Percentiles rank a stretch among this genome's conserved stretches.
These are phyloP conservation scores for Macropodus opercularis DNA, from an alignment of 2,797 vertebrate genomes.

Conservation along the genomic window DNA sequence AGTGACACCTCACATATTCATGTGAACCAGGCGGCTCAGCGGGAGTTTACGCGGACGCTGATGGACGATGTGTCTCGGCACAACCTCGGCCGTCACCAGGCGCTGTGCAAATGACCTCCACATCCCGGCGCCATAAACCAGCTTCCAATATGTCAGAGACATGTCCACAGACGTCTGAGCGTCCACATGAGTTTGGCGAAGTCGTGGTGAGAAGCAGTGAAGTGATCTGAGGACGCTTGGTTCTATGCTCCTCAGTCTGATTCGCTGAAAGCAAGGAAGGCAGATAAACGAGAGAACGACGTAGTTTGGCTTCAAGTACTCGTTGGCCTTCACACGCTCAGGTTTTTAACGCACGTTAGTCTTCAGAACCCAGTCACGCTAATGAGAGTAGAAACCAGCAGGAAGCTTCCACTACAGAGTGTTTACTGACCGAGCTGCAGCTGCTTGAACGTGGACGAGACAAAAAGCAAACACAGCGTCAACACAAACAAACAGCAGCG, in stretches of 20 bases:
- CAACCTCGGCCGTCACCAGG: conserved; percentile 28
- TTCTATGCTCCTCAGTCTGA: too few relatives aligned
- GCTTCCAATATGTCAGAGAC: conserved; percentile 21
- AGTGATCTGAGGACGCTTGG: conserved; percentile 3
- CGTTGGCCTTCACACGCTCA: too few relatives aligned
- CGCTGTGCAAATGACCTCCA: conserved; percentile 47
- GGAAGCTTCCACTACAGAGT: too few relatives aligned
- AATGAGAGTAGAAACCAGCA: too few relatives aligned
- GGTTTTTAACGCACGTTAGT: too few relatives aligned
- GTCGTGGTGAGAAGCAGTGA: conserved; percentile 4
- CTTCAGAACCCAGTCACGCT: too few relatives aligned
- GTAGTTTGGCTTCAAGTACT: too few relatives aligned
- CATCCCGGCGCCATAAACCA: conserved; percentile 9
- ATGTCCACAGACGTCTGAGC: conserved; percentile 28
- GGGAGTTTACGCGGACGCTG: conserved; percentile 7
- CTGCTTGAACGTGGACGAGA: conserved; percentile 44
- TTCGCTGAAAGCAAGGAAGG: too few relatives aligned
- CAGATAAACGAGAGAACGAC: too few relatives aligned
- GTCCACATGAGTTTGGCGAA: neutral
- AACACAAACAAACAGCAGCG: conserved; percentile 72
- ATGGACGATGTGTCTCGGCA: conserved; percentile 56
- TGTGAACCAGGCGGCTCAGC: conserved; percentile 36
- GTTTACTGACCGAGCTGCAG: too few relatives aligned
- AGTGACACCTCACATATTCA: conserved; percentile 44
- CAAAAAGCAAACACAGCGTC: conserved; percentile 61